Base-by-base conservation (phyloP, 2,113 vertebrate species). In the Suricata suricatta region DNA sequence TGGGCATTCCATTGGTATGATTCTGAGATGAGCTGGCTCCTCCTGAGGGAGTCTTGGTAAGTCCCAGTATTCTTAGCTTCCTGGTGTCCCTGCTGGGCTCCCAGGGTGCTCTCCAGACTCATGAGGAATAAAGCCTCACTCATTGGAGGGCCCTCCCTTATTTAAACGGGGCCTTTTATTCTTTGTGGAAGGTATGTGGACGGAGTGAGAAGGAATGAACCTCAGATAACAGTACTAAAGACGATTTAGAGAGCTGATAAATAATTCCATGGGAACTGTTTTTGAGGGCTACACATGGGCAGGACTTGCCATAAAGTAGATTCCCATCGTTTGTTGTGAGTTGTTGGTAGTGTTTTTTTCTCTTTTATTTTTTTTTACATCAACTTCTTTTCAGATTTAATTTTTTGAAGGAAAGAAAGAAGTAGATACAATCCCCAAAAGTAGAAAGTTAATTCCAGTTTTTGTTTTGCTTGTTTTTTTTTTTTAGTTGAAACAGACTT, bases 361-460 rank as follows among this genome's bases (percentile, higher is more conserved):
- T 81, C 31, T 85, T 64, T 54, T 68, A 84, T 52, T 76, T 74
- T 86, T 88, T 74, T 47, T 88, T 92, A 44, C 5, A 41, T 90
- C 60, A 90, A 17, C n/a, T n/a, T 80, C n/a, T 9, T 74, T 96
- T 93, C 83, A 80, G 29, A 74, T 84, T 92, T 96, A 86, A 60
- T 92, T 88, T 97, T 92, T 87, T 64, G 66, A 95, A 90, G 74
- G 71, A 84, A 96, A 94, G 68, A 23, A 93, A 11, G 52, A 96
- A 96, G 10, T 85, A 57, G 57, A n/a, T 94, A 71, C n/a, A 88
- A 84, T 23, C 38, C 80, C 47, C 21, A 44, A 95, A 81, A 64
- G 41, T 52, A 29, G 64, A 90, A 96, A 85, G 31, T 77, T 71
- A 95, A 60, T 95, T 96, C n/a, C 21, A 23, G 27, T 38, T 93